Evolutionary conservation across 1,140 invertebrate genomes (phyloP).

Genomic region (Melipona quadrifasciata): DNA sequence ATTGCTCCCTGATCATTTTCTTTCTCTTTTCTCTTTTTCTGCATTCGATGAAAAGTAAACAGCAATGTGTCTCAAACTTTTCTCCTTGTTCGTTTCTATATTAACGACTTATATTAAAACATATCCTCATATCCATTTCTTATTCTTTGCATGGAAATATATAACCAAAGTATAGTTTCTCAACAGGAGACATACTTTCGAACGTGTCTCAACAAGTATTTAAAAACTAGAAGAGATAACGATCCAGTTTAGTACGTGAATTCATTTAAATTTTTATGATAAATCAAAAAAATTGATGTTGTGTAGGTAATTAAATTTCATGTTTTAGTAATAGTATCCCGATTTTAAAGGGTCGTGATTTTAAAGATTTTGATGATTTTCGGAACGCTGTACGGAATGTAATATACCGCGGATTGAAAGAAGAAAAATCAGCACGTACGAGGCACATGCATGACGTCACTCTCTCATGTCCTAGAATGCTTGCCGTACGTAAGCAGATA

Average conservation of each 20-base stretch:
- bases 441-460: slow-evolving; percentile 48
- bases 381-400: slow-evolving; percentile 20
- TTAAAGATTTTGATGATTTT: slow-evolving; percentile 29
- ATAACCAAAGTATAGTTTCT: neutral
- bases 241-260: neutral
- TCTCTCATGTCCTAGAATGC: slow-evolving; percentile 53
- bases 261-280: neutral
- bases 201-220: neutral
- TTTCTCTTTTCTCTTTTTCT: slow-evolving; percentile 53
- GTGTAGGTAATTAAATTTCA: neutral
- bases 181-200: neutral
- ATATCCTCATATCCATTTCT: neutral
- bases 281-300: neutral
- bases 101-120: neutral
- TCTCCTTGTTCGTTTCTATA: neutral
- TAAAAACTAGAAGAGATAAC: neutral
- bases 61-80: neutral
- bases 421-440: slow-evolving; percentile 55
- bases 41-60: slow-evolving; percentile 13
- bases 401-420: slow-evolving; percentile 43
- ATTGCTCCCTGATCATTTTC: slow-evolving; percentile 71
- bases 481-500: slow-evolving; percentile 52
- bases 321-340: neutral
- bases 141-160: neutral
- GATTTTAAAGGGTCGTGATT: neutral